Percentiles rank a stretch among this genome's conserved stretches.
These are phyloP conservation scores for Onychostruthus taczanowskii DNA, from an alignment of 2,113 vertebrate genomes.

Conservation along the genomic window DNA sequence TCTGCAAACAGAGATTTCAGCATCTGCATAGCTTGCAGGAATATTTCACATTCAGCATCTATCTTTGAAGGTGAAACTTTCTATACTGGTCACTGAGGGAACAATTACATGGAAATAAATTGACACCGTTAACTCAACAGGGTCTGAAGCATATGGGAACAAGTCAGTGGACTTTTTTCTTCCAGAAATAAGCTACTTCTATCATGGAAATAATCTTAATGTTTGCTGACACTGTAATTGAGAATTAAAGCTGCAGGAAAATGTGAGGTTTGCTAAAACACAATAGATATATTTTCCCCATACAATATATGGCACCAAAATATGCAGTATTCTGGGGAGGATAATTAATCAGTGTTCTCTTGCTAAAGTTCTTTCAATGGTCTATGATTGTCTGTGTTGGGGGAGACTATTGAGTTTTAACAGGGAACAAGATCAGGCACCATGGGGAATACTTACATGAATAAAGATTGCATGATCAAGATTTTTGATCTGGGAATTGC, in stretches of 20 bases:
- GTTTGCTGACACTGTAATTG: conserved; percentile 35
- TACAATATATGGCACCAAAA: conserved; percentile 43
- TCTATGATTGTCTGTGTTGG: neutral
- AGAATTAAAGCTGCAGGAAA: conserved; percentile 53
- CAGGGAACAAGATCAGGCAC: conserved; percentile 34
- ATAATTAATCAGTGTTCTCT: conserved; percentile 34
- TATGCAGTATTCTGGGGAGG: neutral
- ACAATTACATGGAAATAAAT: conserved; percentile 16
- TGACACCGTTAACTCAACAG: neutral
- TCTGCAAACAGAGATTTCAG: neutral
- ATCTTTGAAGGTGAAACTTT: neutral
- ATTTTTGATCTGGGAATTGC: conserved; percentile 55
- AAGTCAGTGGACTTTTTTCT: neutral
- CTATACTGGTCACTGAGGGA: neutral
- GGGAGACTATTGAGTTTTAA: conserved; percentile 8
- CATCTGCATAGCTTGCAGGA: neutral
- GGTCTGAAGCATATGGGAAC: neutral
- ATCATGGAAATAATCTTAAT: conserved; percentile 7
- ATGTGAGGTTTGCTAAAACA: conserved; percentile 50
- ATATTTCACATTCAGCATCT: neutral
- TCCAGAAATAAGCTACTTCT: conserved; percentile 12
- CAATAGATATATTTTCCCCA: conserved; percentile 51
- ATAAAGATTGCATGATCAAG: conserved; percentile 46
- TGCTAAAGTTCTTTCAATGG: conserved; percentile 46
- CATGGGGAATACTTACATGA: conserved; percentile 39